Evolutionary conservation across 2,888 invertebrate species (phyloP).

Genomic region (Pristionchus entomophagus): DNA sequence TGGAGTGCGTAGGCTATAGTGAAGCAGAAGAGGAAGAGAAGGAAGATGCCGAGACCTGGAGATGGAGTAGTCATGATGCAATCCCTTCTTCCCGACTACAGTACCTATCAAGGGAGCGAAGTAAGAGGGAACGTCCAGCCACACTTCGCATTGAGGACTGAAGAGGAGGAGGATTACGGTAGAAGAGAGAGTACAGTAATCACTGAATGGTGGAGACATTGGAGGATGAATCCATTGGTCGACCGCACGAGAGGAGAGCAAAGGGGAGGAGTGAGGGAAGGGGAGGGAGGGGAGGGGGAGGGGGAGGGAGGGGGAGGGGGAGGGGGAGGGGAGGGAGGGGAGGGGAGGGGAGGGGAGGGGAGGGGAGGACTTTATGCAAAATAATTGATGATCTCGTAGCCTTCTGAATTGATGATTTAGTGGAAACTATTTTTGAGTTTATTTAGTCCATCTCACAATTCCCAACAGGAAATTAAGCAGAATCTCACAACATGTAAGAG

Average conservation of each 20-base stretch:
- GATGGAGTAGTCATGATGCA: not conserved
- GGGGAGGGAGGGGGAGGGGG: not conserved
- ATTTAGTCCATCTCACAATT: too few relatives aligned
- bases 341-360: too few relatives aligned
- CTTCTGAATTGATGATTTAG: too few relatives aligned
- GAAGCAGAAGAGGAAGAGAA: conserved; percentile 5
- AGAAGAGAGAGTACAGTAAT: not conserved
- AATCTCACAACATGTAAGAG: too few relatives aligned
- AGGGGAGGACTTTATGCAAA: not conserved
- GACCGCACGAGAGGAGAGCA: not conserved
- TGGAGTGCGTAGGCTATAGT: not conserved
- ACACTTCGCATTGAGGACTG: conserved; percentile 26
- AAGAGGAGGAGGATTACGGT: not conserved
- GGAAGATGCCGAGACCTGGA: not conserved
- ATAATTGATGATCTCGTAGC: too few relatives aligned
- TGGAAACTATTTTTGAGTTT: too few relatives aligned
- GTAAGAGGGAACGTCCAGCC: not conserved
- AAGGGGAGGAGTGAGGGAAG: not conserved
- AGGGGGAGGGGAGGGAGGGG: too few relatives aligned
- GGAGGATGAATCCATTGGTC: not conserved
- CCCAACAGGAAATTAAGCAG: too few relatives aligned
- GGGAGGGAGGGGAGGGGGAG: not conserved
- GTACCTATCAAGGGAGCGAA: not conserved
- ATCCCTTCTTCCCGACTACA: not conserved
- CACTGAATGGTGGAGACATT: not conserved